Conservation (phyloP, 2,797 vertebrate genomes). For the Rhinatrema bivittatum region DNA sequence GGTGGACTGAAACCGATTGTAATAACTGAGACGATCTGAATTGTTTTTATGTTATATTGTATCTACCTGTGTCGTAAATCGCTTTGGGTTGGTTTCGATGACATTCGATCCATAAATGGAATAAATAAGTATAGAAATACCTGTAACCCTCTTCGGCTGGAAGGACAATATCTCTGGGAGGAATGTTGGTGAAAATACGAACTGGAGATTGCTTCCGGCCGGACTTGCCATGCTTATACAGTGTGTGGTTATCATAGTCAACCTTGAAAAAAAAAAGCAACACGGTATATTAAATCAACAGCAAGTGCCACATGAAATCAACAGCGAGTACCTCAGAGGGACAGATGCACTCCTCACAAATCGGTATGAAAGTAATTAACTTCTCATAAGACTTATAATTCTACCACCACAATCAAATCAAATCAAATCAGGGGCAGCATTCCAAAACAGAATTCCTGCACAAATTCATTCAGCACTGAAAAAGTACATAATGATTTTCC, state of each 20-base stretch:
- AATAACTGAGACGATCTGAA: too few relatives aligned
- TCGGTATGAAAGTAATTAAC: not conserved
- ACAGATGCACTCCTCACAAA: not conserved
- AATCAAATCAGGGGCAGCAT: not conserved
- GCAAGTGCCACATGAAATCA: slow-evolving; percentile 1
- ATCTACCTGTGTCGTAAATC: too few relatives aligned
- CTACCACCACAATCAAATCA: not conserved
- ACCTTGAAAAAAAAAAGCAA: slow-evolving; percentile 57
- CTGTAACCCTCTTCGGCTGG: slow-evolving; percentile 85
- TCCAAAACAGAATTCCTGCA: too few relatives aligned
- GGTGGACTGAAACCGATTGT: too few relatives aligned
- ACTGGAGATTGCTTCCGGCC: slow-evolving; percentile 90
- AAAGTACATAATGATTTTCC: too few relatives aligned
- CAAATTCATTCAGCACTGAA: too few relatives aligned
- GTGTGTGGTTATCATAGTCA: slow-evolving; percentile 90
- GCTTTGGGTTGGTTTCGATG: too few relatives aligned
- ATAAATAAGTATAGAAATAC: too few relatives aligned
- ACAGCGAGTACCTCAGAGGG: too few relatives aligned
- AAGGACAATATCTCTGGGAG: slow-evolving; percentile 62
- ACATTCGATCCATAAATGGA: too few relatives aligned
- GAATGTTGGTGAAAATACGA: slow-evolving; percentile 84
- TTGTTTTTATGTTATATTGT: too few relatives aligned
- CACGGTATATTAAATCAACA: slow-evolving; percentile 1
- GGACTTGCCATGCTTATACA: slow-evolving; percentile 86
- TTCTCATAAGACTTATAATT: not conserved